Conservation (phyloP, 2,113 vertebrate species). For the Lucifuga dentata region DNA sequence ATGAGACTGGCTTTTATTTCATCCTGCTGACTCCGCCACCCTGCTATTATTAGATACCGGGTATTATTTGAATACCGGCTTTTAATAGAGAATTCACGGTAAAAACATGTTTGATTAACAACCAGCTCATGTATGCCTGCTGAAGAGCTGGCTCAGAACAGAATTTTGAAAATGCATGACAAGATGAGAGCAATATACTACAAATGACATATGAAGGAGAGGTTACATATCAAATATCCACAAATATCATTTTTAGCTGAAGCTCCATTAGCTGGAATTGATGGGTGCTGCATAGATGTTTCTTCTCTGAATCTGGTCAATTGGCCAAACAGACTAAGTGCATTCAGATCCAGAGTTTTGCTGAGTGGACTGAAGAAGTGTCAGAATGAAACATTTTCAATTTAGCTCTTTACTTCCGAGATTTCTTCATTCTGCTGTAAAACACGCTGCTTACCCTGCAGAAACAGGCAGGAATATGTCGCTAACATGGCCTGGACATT, state of each 20-base stretch:
- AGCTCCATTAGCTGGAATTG: slow-evolving; percentile 58
- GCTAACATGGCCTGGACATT: slow-evolving; percentile 53
- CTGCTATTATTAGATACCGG: too few relatives aligned
- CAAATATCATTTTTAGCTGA: slow-evolving; percentile 30
- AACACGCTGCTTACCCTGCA: slow-evolving; percentile 71
- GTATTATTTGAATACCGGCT: too few relatives aligned
- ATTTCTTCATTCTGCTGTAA: slow-evolving; percentile 56
- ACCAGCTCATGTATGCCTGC: slow-evolving; percentile 66
- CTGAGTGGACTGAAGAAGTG: slow-evolving; percentile 68
- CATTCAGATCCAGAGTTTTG: slow-evolving; percentile 68
- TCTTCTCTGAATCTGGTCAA: slow-evolving; percentile 59
- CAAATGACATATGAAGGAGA: slow-evolving; percentile 31
- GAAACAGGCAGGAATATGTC: slow-evolving; percentile 66
- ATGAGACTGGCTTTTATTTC: too few relatives aligned
- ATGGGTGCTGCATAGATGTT: slow-evolving; percentile 58
- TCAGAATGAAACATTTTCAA: slow-evolving; percentile 72
- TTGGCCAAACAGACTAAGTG: slow-evolving; percentile 62
- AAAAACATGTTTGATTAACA: too few relatives aligned
- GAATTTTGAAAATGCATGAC: slow-evolving; percentile 74
- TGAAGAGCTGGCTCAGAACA: slow-evolving; percentile 56
- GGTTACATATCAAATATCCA: slow-evolving; percentile 54
- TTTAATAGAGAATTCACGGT: too few relatives aligned
- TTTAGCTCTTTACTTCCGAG: slow-evolving; percentile 58
- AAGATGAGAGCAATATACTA: slow-evolving; percentile 23
- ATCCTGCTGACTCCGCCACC: too few relatives aligned